Evolutionary conservation across 2,797 vertebrate species (phyloP).

Genomic region (Catamblyrhynchus diadema): DNA sequence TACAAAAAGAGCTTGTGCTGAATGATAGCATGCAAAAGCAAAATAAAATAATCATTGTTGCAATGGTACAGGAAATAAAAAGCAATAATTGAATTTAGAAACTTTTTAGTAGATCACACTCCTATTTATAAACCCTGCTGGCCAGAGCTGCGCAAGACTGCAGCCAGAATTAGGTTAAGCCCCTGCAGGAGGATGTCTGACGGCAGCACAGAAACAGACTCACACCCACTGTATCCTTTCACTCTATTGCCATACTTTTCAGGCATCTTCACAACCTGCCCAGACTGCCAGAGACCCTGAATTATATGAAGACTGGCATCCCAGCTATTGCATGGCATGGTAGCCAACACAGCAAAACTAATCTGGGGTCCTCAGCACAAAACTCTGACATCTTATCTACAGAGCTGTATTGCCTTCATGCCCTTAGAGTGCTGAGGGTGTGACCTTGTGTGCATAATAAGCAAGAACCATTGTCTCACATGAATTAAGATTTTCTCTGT

Average conservation of each 20-base stretch:
- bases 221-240: neutral
- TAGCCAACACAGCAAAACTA: neutral
- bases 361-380: neutral
- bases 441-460: neutral
- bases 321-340: neutral
- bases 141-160: neutral
- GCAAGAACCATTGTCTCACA: neutral
- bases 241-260: neutral
- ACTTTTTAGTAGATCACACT: neutral
- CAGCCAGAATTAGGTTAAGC: slow-evolving; percentile 29
- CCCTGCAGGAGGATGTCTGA: neutral
- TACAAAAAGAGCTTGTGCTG: neutral
- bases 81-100: slow-evolving; percentile 11
- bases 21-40: neutral
- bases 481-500: slow-evolving; percentile 1
- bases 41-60: neutral
- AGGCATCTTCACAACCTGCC: neutral
- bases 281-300: neutral
- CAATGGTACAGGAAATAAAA: slow-evolving; percentile 7
- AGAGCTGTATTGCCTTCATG: neutral
- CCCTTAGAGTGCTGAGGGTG: neutral
- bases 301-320: neutral
- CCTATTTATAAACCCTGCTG: neutral
- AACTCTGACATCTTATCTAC: neutral
- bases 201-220: neutral